Base-by-base conservation (phyloP, 1,140 invertebrate genomes). In the Aphelinus certus region DNA sequence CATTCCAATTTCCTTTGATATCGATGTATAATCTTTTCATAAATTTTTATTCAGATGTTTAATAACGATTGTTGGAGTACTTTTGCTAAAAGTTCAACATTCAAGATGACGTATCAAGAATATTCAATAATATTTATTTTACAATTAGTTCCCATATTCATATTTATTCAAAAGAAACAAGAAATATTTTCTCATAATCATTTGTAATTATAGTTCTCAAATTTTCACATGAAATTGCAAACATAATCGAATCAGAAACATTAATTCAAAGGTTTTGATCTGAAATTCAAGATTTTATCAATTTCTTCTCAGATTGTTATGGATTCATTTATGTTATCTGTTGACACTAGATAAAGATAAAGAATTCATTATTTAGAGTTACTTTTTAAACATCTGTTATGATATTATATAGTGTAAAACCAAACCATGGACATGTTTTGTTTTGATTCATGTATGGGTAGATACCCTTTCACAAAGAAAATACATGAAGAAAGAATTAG, bases 1-100 rank as follows among this genome's bases (percentile, higher is more conserved):
- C 69, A 76, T 76, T 76, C 69, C 69, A 76, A 68, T 71, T 76
- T 74, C 64, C 43, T 69, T 74, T 74, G 45, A 26, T n/a, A 56
- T 63, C 26, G 42, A 57, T 63, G 42, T 62, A 42, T 43, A 62
- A 9, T 3, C 3, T 62, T 48, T 70, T 61, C 57, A 61, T 61
- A 10, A 62, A 56, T 53, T 51, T 61, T 71, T 71, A 56, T 65
- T 73, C 55, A 9, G 66, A 51, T 57, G 51, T 71, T 56, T n/a
- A 48, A 64, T 71, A 56, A 26, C 46, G 55, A 65, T 65, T 65
- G 45, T 62, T 61, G 45, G 67, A 62, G 64, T 68, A 68, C 65
- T 74, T 57, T 55, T 26, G 57, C 61, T n/a, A 46, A 67, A 55
- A 67, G 56, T 67, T 3, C 45, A 69, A 60, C 43, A 61, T 26